Evolutionary conservation across 2,797 vertebrate genomes (phyloP).

Genomic region (Pipistrellus nathusii): DNA sequence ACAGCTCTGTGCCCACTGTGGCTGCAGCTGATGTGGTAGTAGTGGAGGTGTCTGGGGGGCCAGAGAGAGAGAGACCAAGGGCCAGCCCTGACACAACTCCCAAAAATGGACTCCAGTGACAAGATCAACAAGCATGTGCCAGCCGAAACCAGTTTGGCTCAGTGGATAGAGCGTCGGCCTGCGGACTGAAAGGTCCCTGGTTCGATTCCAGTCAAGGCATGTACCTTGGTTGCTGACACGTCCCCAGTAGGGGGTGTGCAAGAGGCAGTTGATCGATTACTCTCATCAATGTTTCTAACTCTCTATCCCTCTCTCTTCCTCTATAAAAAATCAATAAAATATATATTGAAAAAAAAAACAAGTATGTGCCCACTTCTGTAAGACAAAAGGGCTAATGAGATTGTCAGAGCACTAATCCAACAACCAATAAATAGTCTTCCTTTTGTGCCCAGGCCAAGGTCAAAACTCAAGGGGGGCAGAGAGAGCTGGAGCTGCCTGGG

Average conservation of each 20-base stretch:
- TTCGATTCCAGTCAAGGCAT: no score
- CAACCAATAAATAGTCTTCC: fast-evolving
- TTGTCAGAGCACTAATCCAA: background rate
- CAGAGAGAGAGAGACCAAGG: background rate
- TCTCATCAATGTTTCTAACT: no score
- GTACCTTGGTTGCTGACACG: no score
- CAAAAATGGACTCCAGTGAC: background rate
- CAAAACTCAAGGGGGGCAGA: background rate
- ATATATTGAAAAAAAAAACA: background rate
- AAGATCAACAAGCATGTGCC: background rate
- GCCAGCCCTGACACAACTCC: background rate
- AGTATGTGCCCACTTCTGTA: background rate
- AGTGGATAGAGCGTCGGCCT: no score
- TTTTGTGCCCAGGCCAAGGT: background rate
- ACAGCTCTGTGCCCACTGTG: background rate
- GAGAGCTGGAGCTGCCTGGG: background rate
- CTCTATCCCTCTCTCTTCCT: no score
- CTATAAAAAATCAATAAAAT: no score
- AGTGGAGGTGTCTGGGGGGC: no score
- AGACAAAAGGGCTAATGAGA: background rate
- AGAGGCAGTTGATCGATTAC: no score
- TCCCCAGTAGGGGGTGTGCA: no score
- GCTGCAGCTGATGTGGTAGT: background rate
- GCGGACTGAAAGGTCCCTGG: no score
- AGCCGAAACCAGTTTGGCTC: no score